Evolutionary conservation across 2,888 invertebrate genomes (phyloP), one percentile per base, ranked within the genome.

Genomic region (Steinernema scapterisci): DNA sequence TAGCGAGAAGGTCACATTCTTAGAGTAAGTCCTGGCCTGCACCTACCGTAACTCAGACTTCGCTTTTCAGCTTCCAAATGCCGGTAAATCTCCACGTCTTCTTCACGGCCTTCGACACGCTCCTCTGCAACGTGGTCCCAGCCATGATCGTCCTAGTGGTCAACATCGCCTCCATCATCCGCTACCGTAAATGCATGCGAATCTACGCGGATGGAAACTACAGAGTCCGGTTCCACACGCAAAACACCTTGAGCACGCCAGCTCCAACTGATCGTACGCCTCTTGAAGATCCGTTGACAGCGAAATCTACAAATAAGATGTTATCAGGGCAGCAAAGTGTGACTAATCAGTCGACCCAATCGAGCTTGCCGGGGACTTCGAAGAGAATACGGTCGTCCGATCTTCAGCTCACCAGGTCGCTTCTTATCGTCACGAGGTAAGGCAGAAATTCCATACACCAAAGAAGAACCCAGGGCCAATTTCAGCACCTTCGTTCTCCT

Each of bases 371-470:
- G 3, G 70, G 75, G 1, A 74, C 75, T 13, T 79, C 78, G 44
- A 82, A 83, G 13, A 86, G 86, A 73, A 72, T 86, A n/a, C 71
- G 84, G 9, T 83, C 83, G 25, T 81, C 81, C 13, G 86, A 86
- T 76, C 75, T 86, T 46, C 86, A 86, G 70, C 76, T 87, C 70
- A 87, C 84, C 72, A 77, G 86, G 23, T 83, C 85, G 7, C 79
- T 87, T 6, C 78, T 87, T n/a, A 84, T 87, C 72, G 86, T 87
- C 21, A 87, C 86, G 1, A 85, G 84, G 85, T 85, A 48, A 7
- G 19, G 23, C 52, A 2, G 13, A 19, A 3, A 1, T 13, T 72
- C 21, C 23, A 6, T 25, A 45, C 1, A 1, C 44, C 1, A 19
- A 21, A 19, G 19, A 38, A 38, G 5, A 38, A 19, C 45, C 19